Evolutionary conservation across 2,113 vertebrate genomes (phyloP).

Genomic region (Lepus europaeus): DNA sequence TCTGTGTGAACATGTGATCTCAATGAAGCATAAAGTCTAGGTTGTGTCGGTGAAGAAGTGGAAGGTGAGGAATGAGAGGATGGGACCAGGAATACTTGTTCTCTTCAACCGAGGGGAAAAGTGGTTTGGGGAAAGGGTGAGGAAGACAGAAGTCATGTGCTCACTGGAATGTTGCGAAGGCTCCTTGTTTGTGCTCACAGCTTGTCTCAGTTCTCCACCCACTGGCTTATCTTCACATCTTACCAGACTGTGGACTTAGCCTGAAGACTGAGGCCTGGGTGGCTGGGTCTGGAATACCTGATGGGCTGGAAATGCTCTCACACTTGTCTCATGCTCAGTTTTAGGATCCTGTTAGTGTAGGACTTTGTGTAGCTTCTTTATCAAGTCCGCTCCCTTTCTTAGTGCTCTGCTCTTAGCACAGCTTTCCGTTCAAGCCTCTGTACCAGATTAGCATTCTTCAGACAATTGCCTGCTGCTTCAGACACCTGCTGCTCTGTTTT

Average conservation of each 20-base stretch:
- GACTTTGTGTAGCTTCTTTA: not conserved
- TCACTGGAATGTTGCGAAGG: not conserved
- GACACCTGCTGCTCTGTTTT: not conserved
- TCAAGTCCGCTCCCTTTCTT: not conserved
- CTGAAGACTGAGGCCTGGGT: not conserved
- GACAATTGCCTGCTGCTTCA: not conserved
- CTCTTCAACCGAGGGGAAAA: not conserved
- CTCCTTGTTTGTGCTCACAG: not conserved
- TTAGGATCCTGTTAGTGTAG: not conserved
- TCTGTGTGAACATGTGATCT: not conserved
- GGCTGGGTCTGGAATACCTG: not conserved
- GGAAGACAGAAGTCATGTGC: not conserved
- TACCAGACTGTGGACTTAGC: not conserved
- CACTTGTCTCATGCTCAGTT: not conserved
- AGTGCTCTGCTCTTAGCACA: not conserved
- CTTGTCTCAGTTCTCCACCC: not conserved
- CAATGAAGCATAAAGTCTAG: not conserved
- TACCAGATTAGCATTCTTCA: not conserved
- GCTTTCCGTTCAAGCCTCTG: not conserved
- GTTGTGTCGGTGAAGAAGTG: not conserved
- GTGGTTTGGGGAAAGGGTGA: not conserved
- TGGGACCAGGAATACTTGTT: rapidly evolving
- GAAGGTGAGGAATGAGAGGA: not conserved
- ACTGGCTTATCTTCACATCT: not conserved
- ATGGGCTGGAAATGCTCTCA: not conserved